These are phyloP conservation scores for Exaiptasia diaphana DNA, from an alignment of 64 coral and sea anemone genomes.

Conservation along the genomic window DNA sequence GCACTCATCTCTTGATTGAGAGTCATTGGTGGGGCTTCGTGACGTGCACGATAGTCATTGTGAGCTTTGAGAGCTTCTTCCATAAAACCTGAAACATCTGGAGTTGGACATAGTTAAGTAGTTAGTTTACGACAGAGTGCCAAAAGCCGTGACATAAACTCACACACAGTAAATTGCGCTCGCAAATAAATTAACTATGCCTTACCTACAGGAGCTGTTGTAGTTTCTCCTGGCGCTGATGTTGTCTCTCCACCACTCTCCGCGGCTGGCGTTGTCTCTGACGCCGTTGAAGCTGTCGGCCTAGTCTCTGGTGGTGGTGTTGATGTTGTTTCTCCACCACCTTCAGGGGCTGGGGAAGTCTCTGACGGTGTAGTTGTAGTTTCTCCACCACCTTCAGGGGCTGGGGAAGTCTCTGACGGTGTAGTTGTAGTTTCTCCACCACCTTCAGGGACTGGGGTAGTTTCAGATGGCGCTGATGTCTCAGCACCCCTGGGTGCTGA, in stretches of 20 bases:
- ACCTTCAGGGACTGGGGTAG: neutral
- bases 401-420: neutral
- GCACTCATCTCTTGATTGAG: conserved; percentile 44
- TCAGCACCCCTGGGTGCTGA: neutral
- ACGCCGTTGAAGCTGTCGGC: neutral
- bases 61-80: conserved; percentile 61
- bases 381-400: conserved; percentile 1
- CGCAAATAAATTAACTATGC: neutral
- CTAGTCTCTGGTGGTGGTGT: neutral
- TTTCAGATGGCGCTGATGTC: neutral
- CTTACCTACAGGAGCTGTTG: neutral
- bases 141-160: neutral
- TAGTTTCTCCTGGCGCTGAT: neutral
- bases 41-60: conserved; percentile 66
- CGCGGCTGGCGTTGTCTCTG: neutral
- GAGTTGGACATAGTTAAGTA: too few relatives aligned
- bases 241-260: neutral
- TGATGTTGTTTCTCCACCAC: neutral
- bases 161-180: neutral
- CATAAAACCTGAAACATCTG: conserved; percentile 38
- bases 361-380: neutral
- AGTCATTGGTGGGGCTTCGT: conserved; percentile 49
- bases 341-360: neutral
- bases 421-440: neutral
- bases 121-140: too few relatives aligned